A percentile compares a stretch with the other conserved stretches of the same genome.
Conservation (phyloP, 2,113 vertebrate genomes). For the Tupaia chinensis region DNA sequence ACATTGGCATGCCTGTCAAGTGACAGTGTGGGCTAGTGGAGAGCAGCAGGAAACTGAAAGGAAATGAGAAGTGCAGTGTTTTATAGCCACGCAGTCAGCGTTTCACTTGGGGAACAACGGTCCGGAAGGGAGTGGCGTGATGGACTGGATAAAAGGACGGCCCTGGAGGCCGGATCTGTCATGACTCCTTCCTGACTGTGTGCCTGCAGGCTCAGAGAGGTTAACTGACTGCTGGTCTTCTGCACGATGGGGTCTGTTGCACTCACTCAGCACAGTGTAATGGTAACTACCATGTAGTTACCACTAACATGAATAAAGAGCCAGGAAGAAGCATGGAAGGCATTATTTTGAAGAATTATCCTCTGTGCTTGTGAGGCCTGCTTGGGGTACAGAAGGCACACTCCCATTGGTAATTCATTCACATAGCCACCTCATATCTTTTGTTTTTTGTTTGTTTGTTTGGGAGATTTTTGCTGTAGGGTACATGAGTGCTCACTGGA, state of each 20-base stretch:
- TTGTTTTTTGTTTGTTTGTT: no score
- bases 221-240: neutral
- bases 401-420: neutral
- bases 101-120: neutral
- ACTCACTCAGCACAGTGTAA: neutral
- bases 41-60: slow-evolving; percentile 10
- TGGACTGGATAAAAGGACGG: neutral
- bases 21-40: neutral
- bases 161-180: neutral
- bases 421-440: neutral
- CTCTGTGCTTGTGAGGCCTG: neutral
- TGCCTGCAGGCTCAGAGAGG: neutral
- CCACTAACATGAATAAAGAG: neutral
- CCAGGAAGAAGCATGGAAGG: neutral
- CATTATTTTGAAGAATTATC: neutral
- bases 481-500: no score
- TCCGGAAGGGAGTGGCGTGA: neutral
- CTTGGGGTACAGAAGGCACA: neutral
- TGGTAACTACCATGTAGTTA: neutral
- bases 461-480: no score
- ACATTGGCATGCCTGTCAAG: slow-evolving; percentile 8
- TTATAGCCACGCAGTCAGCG: neutral
- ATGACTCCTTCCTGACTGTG: neutral
- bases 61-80: slow-evolving; percentile 32
- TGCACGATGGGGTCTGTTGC: neutral